Percentiles rank a stretch among this genome's conserved stretches.
These are phyloP conservation scores for Corydoras sp. DNA, from an alignment of 2,113 vertebrate genomes.

Conservation along the genomic window DNA sequence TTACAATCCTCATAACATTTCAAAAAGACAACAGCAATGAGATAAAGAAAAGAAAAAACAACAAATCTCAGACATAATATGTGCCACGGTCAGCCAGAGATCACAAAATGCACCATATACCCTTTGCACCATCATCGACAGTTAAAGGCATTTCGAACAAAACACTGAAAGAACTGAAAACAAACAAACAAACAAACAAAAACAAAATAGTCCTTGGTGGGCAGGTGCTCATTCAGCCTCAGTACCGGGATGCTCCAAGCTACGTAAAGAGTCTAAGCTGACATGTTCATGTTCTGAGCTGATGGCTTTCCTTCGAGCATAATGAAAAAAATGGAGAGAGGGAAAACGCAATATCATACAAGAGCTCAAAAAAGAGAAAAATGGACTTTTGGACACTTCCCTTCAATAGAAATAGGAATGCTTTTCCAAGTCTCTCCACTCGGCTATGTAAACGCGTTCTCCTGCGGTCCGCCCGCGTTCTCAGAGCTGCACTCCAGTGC, in stretches of 20 bases:
- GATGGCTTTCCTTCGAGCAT: constrained; percentile 32
- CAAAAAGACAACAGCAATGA: neutral
- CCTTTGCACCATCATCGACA: constrained; percentile 2
- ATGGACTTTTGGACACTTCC: constrained; percentile 11
- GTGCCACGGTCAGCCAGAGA: neutral
- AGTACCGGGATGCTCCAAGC: constrained; percentile 21
- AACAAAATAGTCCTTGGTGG: constrained; percentile 22
- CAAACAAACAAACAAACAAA: constrained; percentile 33
- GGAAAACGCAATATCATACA: constrained; percentile 9
- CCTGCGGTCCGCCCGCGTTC: constrained; percentile 60
- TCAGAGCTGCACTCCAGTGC: constrained; percentile 54
- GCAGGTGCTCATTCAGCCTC: constrained; percentile 20
- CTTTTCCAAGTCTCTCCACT: constrained; percentile 64
- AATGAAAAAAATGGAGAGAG: constrained; percentile 3
- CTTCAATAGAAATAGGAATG: constrained; percentile 45
- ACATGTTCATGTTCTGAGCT: constrained; percentile 2
- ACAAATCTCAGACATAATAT: constrained; percentile 2
- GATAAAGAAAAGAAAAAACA: constrained; percentile 11
- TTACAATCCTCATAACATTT: constrained; percentile 13
- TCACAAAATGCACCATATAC: neutral
- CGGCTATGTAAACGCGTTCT: constrained; percentile 74
- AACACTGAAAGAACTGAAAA: constrained; percentile 7
- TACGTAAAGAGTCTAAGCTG: neutral
- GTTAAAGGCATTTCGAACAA: constrained; percentile 12
- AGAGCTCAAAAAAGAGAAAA: neutral